These are phyloP conservation scores for Silurus lanzhouensis DNA, from an alignment of 2,797 vertebrate genomes.

Conservation along the genomic window DNA sequence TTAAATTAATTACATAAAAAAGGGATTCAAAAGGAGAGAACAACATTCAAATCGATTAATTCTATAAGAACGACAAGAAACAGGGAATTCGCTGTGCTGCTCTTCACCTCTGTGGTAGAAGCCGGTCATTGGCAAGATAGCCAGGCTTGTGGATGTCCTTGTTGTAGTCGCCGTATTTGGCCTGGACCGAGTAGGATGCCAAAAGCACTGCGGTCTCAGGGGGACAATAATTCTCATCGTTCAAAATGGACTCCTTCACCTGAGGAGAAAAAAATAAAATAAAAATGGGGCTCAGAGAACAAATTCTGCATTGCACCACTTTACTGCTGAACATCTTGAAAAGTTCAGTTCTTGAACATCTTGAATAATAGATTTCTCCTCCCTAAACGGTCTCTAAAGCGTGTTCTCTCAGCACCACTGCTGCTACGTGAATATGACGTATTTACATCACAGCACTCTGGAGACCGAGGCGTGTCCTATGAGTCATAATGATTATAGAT, in stretches of 20 bases:
- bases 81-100: neutral
- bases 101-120: slow-evolving; percentile 91
- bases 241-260: slow-evolving; percentile 96
- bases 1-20: neutral
- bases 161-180: slow-evolving; percentile 92
- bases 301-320: neutral
- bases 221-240: slow-evolving; percentile 97
- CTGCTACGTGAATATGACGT: too few species aligned
- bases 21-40: neutral
- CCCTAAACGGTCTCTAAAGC: too few species aligned
- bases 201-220: slow-evolving; percentile 95
- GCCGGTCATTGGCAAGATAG: slow-evolving; percentile 90
- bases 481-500: too few species aligned
- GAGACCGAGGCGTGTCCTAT: too few species aligned
- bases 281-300: neutral
- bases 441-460: too few species aligned
- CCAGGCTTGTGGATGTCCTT: slow-evolving; percentile 91
- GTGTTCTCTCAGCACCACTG: too few species aligned
- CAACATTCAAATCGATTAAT: neutral
- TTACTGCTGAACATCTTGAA: neutral
- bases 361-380: too few species aligned
- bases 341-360: neutral
- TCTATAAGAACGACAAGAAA: neutral
- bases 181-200: slow-evolving; percentile 94
- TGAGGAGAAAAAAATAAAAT: slow-evolving; percentile 34